phyloP scores from a whole-genome alignment of 2,113 vertebrate species.

The human region GRCh38 chr6:19188001-19188500 shows the following conservation, averaged over 20 bases:
- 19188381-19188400: not conserved
- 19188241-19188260: not conserved
- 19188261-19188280: not conserved
- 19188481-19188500: not conserved
- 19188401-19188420: not conserved
- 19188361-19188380: not conserved
- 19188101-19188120: not conserved
- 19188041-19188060: not conserved
- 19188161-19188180: not conserved
- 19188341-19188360: not conserved
- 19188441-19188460: not conserved
- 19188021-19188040: not conserved
- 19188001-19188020: not conserved
- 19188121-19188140: not conserved
- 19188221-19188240: not conserved
- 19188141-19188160: not conserved
- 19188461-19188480: not conserved
- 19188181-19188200: not conserved
- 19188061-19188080: not conserved
- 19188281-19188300: not conserved
- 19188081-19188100: not conserved
- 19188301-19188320: not conserved
- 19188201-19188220: not conserved
- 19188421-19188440: not conserved
- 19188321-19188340: not conserved